A percentile compares a stretch with the other conserved stretches of the same genome.
These are phyloP conservation scores for Tinamus major DNA, from an alignment of 2,797 vertebrate species.

Conservation along the genomic window DNA sequence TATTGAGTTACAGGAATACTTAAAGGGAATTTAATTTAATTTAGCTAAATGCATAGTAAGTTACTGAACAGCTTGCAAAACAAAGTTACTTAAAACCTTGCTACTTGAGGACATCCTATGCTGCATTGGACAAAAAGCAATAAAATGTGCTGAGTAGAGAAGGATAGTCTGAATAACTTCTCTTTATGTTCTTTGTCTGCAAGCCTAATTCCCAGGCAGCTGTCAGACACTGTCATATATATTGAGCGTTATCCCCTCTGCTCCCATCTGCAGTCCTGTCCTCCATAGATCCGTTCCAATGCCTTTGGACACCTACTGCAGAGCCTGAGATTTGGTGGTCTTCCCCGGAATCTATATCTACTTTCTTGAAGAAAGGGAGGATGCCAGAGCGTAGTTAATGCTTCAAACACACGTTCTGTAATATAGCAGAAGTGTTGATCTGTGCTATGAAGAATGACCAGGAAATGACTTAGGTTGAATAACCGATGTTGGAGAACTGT, in stretches of 20 bases:
- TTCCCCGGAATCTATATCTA: neutral
- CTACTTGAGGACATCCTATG: neutral
- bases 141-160: neutral
- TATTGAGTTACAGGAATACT: neutral
- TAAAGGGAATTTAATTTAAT: neutral
- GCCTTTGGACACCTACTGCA: neutral
- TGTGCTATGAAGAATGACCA: neutral
- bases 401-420: neutral
- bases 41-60: neutral
- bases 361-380: neutral
- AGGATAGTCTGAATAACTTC: neutral
- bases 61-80: neutral
- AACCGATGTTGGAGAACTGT: neutral
- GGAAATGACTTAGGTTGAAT: neutral
- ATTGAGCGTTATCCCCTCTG: neutral
- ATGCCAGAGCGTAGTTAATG: neutral
- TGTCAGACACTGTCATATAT: neutral
- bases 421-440: neutral
- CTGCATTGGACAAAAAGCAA: neutral
- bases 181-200: neutral
- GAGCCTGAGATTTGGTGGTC: neutral
- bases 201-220: neutral
- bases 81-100: neutral
- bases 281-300: rapidly evolving
- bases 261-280: neutral